Evolutionary conservation across 2,797 vertebrate genomes (phyloP).

Genomic region (Sebastes baramenuke): DNA sequence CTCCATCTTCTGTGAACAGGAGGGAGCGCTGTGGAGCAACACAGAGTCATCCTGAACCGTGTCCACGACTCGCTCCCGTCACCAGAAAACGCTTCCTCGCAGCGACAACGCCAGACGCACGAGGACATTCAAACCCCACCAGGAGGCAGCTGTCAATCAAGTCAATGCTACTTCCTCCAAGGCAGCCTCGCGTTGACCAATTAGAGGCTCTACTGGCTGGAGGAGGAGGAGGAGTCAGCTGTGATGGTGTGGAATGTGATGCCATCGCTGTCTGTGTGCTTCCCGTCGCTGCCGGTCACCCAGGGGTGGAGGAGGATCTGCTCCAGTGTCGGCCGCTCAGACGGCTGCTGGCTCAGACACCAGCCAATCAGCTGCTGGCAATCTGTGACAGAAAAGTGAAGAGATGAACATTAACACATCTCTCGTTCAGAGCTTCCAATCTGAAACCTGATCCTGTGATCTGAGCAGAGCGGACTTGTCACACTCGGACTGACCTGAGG

Average conservation of each 20-base stretch:
- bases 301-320: slow-evolving; percentile 93
- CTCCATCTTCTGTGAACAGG: neutral
- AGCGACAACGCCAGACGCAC: neutral
- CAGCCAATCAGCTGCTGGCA: slow-evolving; percentile 94
- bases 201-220: slow-evolving; percentile 90
- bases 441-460: neutral
- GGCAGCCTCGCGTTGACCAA: neutral
- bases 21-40: neutral
- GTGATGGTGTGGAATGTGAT: slow-evolving; percentile 86
- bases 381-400: slow-evolving; percentile 75
- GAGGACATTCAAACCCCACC: neutral
- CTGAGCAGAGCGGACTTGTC: neutral
- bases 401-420: neutral
- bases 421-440: neutral
- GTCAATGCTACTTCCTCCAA: slow-evolving; percentile 48
- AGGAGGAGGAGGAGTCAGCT: slow-evolving; percentile 79
- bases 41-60: neutral
- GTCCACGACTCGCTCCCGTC: neutral
- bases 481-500: slow-evolving; percentile 81
- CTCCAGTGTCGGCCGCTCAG: slow-evolving; percentile 92
- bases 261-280: slow-evolving; percentile 70
- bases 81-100: neutral
- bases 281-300: slow-evolving; percentile 82
- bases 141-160: neutral
- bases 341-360: slow-evolving; percentile 93